phyloP scores from a whole-genome alignment of 2,888 invertebrate genomes.

The Petrophora chlorosata region DNA sequence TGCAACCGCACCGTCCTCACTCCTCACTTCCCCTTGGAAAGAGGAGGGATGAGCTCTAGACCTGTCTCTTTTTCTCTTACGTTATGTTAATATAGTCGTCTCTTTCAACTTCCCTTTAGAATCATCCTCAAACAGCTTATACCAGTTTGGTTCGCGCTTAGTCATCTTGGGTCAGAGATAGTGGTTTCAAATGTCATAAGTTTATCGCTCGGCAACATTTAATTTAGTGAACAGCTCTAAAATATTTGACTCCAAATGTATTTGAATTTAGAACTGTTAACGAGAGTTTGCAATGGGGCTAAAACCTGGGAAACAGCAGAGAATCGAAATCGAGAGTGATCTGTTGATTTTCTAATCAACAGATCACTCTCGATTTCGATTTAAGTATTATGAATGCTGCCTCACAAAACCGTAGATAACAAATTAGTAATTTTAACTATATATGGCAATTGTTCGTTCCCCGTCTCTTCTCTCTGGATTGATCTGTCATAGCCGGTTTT shows the following conservation, averaged over 20 bases:
- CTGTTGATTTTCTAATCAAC: too few relatives aligned
- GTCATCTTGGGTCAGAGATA: slow-evolving; percentile 72
- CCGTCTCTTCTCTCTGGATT: too few relatives aligned
- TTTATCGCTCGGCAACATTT: slow-evolving; percentile 44
- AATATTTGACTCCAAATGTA: not conserved
- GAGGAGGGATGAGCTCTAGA: slow-evolving; percentile 51
- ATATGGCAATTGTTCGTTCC: too few relatives aligned
- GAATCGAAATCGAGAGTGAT: too few relatives aligned
- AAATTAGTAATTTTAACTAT: too few relatives aligned
- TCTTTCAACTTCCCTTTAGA: slow-evolving; percentile 52
- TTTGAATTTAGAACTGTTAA: too few relatives aligned
- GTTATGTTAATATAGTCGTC: slow-evolving; percentile 40
- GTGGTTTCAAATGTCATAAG: slow-evolving; percentile 69
- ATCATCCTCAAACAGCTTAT: slow-evolving; percentile 56
- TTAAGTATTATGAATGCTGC: too few relatives aligned
- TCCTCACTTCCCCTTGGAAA: slow-evolving; percentile 63
- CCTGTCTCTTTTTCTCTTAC: slow-evolving; percentile 49
- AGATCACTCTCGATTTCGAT: too few relatives aligned
- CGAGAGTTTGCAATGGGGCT: too few relatives aligned
- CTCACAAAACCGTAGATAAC: too few relatives aligned
- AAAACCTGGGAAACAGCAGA: too few relatives aligned
- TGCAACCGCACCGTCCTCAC: slow-evolving; percentile 60
- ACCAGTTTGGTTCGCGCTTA: slow-evolving; percentile 71
- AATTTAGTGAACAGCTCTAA: slow-evolving; percentile 36
- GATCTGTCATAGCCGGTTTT: too few relatives aligned